Percentiles rank a stretch among this genome's conserved stretches.
Evolutionary conservation across 2,888 invertebrate species (phyloP).

Genomic region (Drosophila infuscata): DNA sequence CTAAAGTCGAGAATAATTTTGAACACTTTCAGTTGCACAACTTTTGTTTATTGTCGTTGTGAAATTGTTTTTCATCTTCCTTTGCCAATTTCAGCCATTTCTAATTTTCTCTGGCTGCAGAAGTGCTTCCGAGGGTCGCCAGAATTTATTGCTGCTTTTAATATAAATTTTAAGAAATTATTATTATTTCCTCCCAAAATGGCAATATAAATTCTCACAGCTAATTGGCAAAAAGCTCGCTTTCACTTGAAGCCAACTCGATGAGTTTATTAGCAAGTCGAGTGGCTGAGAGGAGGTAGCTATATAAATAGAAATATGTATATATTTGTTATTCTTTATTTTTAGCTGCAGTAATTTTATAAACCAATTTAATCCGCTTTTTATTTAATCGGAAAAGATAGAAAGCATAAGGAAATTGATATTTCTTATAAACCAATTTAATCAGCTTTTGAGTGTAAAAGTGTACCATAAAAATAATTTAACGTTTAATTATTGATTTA

Average conservation of each 20-base stretch:
- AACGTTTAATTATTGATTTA: neutral
- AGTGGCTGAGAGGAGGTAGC: constrained; percentile 10
- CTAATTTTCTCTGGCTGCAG: constrained; percentile 1
- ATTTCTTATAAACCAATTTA: neutral
- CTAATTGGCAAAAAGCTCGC: constrained; percentile 68
- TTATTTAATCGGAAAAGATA: neutral
- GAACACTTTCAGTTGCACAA: constrained; percentile 61
- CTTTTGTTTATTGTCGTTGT: constrained; percentile 58
- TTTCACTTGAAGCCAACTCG: constrained; percentile 20
- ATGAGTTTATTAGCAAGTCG: constrained; percentile 68
- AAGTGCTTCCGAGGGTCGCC: neutral
- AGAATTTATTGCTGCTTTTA: constrained; percentile 69
- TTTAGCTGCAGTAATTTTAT: neutral
- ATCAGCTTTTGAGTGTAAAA: neutral
- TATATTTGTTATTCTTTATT: neutral
- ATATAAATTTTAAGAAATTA: constrained; percentile 75
- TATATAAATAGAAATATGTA: neutral
- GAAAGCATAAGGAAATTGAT: neutral
- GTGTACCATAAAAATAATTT: neutral
- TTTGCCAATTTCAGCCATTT: constrained; percentile 13
- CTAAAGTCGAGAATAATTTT: constrained; percentile 32
- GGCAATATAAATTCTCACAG: constrained; percentile 77
- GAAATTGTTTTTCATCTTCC: constrained; percentile 14
- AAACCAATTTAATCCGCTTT: neutral
- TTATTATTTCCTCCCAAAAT: constrained; percentile 67